These are phyloP conservation scores for Pelecanoides urinatrix DNA, from an alignment of 2,113 vertebrate species.

Conservation along the genomic window DNA sequence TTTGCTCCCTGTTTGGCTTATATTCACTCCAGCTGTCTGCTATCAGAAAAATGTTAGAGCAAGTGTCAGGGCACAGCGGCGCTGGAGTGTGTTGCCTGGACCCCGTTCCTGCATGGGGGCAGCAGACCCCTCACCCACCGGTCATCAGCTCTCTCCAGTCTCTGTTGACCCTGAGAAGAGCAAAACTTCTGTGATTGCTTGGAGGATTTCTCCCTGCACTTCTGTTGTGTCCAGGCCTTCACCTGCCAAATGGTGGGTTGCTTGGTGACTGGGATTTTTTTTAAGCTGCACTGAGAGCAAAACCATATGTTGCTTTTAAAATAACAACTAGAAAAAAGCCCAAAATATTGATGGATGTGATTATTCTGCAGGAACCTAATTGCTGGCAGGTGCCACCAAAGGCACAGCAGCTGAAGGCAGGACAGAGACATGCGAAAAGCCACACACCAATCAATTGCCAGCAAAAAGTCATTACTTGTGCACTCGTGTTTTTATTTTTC, in stretches of 20 bases:
- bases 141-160: not conserved
- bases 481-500: fast-evolving
- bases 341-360: not conserved
- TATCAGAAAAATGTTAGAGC: not conserved
- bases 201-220: not conserved
- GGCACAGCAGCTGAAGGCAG: not conserved
- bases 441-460: not conserved
- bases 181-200: not conserved
- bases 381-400: not conserved
- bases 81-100: not conserved
- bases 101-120: fast-evolving
- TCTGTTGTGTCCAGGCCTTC: not conserved
- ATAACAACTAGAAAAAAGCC: not conserved
- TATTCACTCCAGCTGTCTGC: not conserved
- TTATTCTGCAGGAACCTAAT: not conserved
- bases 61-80: not conserved
- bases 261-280: not conserved
- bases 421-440: not conserved
- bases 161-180: not conserved
- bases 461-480: not conserved
- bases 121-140: not conserved
- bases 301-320: not conserved
- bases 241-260: not conserved
- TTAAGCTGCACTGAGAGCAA: not conserved
- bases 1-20: not conserved